Conservation (phyloP, 2,797 vertebrate species). For the Echeneis naucrates region DNA sequence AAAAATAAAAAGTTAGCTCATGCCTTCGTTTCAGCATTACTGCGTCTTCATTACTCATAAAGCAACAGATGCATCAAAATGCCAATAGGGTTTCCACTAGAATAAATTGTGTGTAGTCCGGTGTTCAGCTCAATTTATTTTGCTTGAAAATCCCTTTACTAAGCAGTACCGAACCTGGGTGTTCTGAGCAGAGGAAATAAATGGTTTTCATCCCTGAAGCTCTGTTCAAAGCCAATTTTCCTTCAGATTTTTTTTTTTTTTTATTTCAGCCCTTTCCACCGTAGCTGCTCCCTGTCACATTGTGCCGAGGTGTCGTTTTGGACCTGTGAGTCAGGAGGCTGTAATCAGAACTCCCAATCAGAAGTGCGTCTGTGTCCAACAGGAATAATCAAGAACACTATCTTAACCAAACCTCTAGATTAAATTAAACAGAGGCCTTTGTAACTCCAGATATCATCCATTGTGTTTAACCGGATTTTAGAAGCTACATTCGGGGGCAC, state of each 20-base stretch:
- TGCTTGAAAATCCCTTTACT: constrained; percentile 14
- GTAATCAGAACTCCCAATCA: constrained; percentile 22
- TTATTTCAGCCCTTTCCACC: background rate
- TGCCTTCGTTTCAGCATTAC: constrained; percentile 5
- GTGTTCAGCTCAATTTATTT: constrained; percentile 23
- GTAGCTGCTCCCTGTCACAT: background rate
- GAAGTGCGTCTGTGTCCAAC: constrained; percentile 13
- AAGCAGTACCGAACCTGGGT: constrained; percentile 11
- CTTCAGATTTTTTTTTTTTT: background rate
- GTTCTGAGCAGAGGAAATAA: constrained; percentile 20
- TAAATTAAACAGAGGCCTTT: background rate
- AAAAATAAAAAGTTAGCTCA: background rate
- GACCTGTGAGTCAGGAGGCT: constrained; percentile 5
- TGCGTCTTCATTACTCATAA: constrained; percentile 7
- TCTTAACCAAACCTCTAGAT: background rate
- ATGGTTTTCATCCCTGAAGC: constrained; percentile 8
- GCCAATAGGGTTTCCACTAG: constrained; percentile 3
- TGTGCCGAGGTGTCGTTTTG: constrained; percentile 9
- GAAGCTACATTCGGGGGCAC: background rate
- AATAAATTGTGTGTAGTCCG: constrained; percentile 13
- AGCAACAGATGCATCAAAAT: constrained; percentile 15
- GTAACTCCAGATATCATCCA: background rate
- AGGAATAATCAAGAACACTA: constrained; percentile 14
- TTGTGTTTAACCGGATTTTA: background rate
- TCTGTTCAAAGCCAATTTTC: constrained; percentile 11